Conservation (phyloP, 2,888 invertebrate genomes). For the Lasioglossum vierecki region DNA sequence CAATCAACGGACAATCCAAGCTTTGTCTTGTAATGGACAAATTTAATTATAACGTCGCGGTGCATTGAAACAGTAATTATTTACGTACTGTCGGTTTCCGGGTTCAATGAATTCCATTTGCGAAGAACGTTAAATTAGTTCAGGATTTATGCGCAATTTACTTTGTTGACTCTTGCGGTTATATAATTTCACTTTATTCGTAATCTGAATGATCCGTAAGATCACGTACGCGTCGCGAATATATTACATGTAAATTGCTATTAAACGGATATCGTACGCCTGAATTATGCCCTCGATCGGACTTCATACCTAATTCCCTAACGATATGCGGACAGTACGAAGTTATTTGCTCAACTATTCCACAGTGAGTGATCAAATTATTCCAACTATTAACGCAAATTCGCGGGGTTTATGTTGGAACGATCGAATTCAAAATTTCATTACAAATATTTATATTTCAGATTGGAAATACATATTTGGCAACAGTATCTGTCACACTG, state of each 20-base stretch:
- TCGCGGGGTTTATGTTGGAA: neutral
- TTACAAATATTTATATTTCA: neutral
- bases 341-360: neutral
- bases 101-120: neutral
- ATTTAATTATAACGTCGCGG: neutral
- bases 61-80: conserved; percentile 7
- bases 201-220: neutral
- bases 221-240: neutral
- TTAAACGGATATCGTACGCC: neutral
- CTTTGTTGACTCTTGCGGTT: neutral
- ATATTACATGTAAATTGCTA: neutral
- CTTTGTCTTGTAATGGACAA: conserved; percentile 6
- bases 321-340: neutral
- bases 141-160: neutral
- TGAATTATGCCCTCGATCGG: neutral
- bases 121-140: conserved; percentile 3
- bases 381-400: neutral
- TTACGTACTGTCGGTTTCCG: neutral
- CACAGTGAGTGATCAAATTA: neutral
- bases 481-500: neutral
- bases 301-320: neutral
- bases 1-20: neutral
- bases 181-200: neutral
- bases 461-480: neutral
- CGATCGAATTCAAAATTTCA: neutral